These are phyloP conservation scores for Xestia xanthographa DNA, from an alignment of 2,888 invertebrate species.

Conservation along the genomic window DNA sequence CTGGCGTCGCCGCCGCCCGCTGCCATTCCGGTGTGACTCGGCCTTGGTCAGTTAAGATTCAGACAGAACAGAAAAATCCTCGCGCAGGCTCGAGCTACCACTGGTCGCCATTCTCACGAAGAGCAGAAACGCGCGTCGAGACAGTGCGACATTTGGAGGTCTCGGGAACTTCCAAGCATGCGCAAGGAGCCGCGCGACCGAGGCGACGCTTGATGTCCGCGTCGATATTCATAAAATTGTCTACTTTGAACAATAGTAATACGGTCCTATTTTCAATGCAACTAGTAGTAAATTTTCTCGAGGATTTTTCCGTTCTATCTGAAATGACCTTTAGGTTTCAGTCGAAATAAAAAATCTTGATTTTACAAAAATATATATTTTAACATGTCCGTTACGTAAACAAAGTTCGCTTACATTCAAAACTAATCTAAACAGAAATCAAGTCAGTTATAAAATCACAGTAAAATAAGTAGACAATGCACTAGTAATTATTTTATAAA, in stretches of 20 bases:
- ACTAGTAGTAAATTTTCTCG: neutral
- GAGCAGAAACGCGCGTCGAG: too few relatives aligned
- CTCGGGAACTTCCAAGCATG: neutral
- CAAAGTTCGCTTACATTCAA: conserved; percentile 75
- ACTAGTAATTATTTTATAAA: conserved; percentile 53
- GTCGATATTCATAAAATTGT: neutral
- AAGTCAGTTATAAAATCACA: conserved; percentile 85
- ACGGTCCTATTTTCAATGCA: neutral
- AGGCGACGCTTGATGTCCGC: neutral
- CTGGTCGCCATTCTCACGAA: too few relatives aligned
- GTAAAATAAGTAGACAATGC: conserved; percentile 74
- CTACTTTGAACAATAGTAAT: neutral
- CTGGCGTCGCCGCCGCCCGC: too few relatives aligned
- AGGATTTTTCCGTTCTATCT: neutral
- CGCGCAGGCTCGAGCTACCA: too few relatives aligned
- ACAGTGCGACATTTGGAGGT: neutral
- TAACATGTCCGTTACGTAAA: conserved; percentile 69
- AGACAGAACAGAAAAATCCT: too few relatives aligned
- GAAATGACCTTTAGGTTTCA: neutral
- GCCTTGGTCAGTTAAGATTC: too few relatives aligned
- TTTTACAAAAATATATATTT: conserved; percentile 68
- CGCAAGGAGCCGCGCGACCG: neutral
- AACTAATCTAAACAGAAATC: conserved; percentile 74
- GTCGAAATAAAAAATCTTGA: conserved; percentile 15
- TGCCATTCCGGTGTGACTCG: too few relatives aligned